Evolutionary conservation across 2,888 invertebrate genomes (phyloP).

Genomic region (Boloria euphrosyne): DNA sequence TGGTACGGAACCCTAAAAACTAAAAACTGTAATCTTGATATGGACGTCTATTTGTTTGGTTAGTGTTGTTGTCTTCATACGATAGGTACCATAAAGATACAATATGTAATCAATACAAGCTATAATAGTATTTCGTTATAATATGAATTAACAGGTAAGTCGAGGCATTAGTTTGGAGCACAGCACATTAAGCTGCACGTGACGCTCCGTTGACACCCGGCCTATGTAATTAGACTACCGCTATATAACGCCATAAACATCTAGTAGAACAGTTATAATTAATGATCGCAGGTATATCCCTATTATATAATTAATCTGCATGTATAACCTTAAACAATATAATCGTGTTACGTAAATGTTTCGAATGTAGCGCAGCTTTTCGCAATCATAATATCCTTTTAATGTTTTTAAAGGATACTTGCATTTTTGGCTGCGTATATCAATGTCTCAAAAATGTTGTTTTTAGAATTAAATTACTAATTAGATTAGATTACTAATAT

Average conservation of each 20-base stretch:
- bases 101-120: not conserved
- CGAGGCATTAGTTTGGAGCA: not conserved
- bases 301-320: conserved; percentile 3
- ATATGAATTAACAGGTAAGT: not conserved
- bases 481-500: no score
- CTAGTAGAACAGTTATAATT: conserved; percentile 9
- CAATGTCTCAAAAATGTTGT: no score
- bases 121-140: no score
- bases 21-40: no score
- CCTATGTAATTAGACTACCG: not conserved
- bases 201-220: conserved; percentile 2
- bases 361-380: no score
- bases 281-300: conserved; percentile 2
- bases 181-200: conserved; percentile 11
- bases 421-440: no score
- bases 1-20: no score
- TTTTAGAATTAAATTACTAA: no score
- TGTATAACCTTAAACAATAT: not conserved
- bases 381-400: no score
- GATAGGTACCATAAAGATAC: not conserved
- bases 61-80: no score
- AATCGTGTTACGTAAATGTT: not conserved
- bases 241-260: conserved; percentile 5
- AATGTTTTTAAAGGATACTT: no score
- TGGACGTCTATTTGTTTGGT: no score